Evolutionary conservation across 2,113 vertebrate genomes (phyloP).

Genomic region (Trogon melanurus): DNA sequence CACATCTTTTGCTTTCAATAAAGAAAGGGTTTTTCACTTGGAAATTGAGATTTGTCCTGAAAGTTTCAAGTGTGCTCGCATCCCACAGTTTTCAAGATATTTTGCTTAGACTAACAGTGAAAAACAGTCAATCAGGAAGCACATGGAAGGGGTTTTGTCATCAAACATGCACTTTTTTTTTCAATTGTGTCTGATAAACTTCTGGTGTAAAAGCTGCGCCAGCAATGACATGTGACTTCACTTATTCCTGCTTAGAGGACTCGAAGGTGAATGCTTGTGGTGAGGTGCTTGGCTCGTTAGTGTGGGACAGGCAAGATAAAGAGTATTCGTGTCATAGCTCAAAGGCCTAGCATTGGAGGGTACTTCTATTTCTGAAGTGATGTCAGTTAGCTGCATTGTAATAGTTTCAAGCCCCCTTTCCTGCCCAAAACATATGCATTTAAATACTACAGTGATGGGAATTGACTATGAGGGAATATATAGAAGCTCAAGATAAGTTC

Average conservation of each 20-base stretch:
- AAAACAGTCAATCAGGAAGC: not conserved
- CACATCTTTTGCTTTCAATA: not conserved
- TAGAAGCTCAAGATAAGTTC: not conserved
- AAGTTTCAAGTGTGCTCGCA: not conserved
- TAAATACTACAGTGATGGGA: not conserved
- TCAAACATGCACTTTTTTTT: not conserved
- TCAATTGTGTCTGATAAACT: not conserved
- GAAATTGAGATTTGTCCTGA: not conserved
- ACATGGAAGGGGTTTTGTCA: not conserved
- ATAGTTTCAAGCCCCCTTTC: not conserved
- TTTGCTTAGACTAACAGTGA: not conserved
- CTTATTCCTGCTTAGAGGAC: not conserved
- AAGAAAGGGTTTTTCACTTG: not conserved
- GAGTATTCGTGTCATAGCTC: not conserved
- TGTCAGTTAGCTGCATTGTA: not conserved
- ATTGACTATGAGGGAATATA: not conserved
- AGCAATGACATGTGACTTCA: not conserved
- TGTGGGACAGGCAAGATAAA: not conserved
- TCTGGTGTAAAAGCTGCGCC: not conserved
- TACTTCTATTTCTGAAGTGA: not conserved
- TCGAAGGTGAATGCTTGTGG: not conserved
- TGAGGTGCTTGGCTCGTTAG: not conserved
- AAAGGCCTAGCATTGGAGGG: not conserved
- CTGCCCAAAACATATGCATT: not conserved
- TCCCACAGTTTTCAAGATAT: not conserved